phyloP scores from a whole-genome alignment of 2,113 vertebrate species.

The Etheostoma spectabile region DNA sequence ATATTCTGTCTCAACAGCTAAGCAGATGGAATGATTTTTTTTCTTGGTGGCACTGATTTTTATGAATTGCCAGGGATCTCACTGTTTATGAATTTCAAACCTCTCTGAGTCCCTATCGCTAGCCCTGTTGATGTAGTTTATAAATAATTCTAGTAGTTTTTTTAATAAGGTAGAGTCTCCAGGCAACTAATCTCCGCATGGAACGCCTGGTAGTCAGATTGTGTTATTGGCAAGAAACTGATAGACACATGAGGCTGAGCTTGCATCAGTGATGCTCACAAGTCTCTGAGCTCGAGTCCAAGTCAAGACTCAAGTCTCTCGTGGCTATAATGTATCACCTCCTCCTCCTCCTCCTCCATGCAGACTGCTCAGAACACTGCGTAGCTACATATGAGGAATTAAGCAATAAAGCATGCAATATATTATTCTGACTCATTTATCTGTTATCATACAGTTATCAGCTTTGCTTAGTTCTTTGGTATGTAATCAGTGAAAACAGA shows the following conservation, averaged over 20 bases:
- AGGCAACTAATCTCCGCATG: slow-evolving; percentile 4
- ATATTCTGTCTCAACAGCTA: slow-evolving; percentile 10
- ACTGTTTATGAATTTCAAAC: slow-evolving; percentile 17
- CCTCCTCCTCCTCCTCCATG: too few species aligned
- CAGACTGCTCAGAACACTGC: too few species aligned
- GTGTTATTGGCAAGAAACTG: background rate
- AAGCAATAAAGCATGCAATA: too few species aligned
- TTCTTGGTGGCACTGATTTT: slow-evolving; percentile 6
- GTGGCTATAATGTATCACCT: too few species aligned
- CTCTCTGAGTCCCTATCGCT: background rate
- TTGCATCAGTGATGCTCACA: background rate
- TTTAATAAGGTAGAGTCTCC: slow-evolving; percentile 36
- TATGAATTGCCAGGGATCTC: slow-evolving; percentile 14
- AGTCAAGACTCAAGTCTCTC: too few species aligned
- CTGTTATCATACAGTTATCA: too few species aligned
- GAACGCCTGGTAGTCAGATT: background rate
- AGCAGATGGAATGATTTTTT: slow-evolving; percentile 33
- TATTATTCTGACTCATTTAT: too few species aligned
- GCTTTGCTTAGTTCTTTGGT: too few species aligned
- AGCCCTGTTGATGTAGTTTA: slow-evolving; percentile 26
- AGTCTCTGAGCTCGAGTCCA: too few species aligned
- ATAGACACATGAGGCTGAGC: background rate
- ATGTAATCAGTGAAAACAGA: too few species aligned
- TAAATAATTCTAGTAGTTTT: slow-evolving; percentile 18
- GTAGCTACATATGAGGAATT: too few species aligned